Percentiles rank a stretch among this genome's conserved stretches.
phyloP scores from a whole-genome alignment of 2,797 vertebrate species.

The Hydrocynus forskahlii region DNA sequence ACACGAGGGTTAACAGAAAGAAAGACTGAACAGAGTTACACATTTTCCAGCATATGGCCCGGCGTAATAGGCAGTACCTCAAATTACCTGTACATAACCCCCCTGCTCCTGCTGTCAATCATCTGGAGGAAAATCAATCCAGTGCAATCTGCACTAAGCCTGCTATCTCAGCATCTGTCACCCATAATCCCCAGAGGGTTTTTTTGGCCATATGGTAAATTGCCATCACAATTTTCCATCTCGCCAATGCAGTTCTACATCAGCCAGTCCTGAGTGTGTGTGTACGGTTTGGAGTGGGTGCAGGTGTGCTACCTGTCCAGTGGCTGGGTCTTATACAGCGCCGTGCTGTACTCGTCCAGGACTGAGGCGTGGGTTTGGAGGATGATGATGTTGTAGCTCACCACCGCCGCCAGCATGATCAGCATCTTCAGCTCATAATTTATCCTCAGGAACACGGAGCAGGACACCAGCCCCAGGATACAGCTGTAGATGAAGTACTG shows the following conservation, averaged over 20 bases:
- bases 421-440: constrained; percentile 98
- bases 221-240: constrained; percentile 40
- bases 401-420: constrained; percentile 91
- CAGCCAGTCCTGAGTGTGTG: not conserved
- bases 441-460: constrained; percentile 96
- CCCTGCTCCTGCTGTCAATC: constrained; percentile 58
- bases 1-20: not conserved
- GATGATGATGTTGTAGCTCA: constrained; percentile 92
- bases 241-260: constrained; percentile 6
- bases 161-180: constrained; percentile 60
- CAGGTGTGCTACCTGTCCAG: constrained; percentile 78
- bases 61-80: constrained; percentile 31
- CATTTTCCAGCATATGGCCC: constrained; percentile 48
- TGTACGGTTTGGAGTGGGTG: not conserved
- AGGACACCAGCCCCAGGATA: constrained; percentile 94
- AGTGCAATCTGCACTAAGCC: constrained; percentile 54
- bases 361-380: constrained; percentile 90
- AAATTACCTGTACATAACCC: constrained; percentile 16
- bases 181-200: constrained; percentile 51
- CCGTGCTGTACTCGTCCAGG: constrained; percentile 90
- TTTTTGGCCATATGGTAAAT: constrained; percentile 28
- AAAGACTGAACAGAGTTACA: constrained; percentile 27
- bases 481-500: constrained; percentile 99
- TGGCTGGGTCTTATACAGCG: constrained; percentile 78
- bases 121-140: constrained; percentile 62